Evolutionary conservation across 2,888 invertebrate species (phyloP).

Genomic region (Embidobia sp.): DNA sequence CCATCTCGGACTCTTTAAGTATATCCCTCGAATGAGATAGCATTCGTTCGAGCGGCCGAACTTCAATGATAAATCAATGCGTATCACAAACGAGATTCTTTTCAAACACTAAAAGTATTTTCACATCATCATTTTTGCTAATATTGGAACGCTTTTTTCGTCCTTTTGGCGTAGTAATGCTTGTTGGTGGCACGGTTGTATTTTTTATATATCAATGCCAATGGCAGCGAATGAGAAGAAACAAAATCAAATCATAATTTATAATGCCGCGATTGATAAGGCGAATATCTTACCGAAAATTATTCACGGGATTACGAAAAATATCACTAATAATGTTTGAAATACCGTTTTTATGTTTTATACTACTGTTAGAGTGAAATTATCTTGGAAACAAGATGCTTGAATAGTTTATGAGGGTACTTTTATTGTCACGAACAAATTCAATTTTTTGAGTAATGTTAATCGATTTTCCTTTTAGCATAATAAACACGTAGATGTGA

Average conservation of each 20-base stretch:
- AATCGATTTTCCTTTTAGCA: too few species aligned
- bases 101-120: slow-evolving; percentile 52
- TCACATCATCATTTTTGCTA: slow-evolving; percentile 52
- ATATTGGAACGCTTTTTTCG: slow-evolving; percentile 34
- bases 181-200: slow-evolving; percentile 22
- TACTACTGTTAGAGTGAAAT: too few species aligned
- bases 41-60: slow-evolving; percentile 55
- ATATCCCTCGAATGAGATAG: slow-evolving; percentile 64
- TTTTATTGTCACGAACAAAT: too few species aligned
- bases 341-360: too few species aligned
- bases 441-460: too few species aligned
- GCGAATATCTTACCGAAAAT: slow-evolving; percentile 3
- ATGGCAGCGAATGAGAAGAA: slow-evolving; percentile 6
- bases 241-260: slow-evolving; percentile 13
- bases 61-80: slow-evolving; percentile 63
- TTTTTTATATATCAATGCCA: slow-evolving; percentile 38
- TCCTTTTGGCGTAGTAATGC: slow-evolving; percentile 21
- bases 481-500: too few species aligned
- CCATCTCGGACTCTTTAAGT: slow-evolving; percentile 67
- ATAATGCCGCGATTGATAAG: slow-evolving; percentile 8
- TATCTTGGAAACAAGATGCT: too few species aligned
- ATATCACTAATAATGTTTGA: neutral
- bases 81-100: slow-evolving; percentile 62
- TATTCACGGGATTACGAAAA: neutral
- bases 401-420: too few species aligned